Percentiles rank a stretch among this genome's conserved stretches.
These are phyloP conservation scores for Tursiops truncatus DNA, from an alignment of 2,113 vertebrate species.

Conservation along the genomic window DNA sequence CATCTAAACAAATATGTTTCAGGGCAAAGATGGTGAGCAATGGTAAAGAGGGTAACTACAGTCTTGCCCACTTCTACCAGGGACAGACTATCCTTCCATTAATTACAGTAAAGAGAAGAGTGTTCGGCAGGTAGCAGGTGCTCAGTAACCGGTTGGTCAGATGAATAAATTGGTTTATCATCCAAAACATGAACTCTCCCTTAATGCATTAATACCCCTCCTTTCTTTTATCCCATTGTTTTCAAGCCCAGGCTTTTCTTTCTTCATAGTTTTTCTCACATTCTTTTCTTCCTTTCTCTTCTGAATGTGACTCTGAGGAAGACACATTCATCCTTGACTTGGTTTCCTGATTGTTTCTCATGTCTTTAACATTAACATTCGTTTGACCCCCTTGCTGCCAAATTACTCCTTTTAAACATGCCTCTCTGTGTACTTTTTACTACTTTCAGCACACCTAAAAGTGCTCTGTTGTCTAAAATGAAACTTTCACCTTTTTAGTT, in stretches of 20 bases:
- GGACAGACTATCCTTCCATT: background rate
- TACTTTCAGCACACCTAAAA: background rate
- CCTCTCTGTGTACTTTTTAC: background rate
- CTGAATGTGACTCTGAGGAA: background rate
- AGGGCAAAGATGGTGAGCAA: background rate
- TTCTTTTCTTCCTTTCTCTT: background rate
- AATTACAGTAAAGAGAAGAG: background rate
- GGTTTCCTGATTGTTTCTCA: background rate
- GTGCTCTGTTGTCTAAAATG: background rate
- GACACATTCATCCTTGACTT: background rate
- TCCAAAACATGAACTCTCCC: background rate
- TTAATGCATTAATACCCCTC: background rate
- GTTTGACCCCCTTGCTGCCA: background rate
- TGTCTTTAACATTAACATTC: background rate
- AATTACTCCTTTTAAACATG: background rate
- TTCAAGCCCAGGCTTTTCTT: background rate
- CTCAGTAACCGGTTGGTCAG: background rate
- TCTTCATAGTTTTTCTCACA: background rate
- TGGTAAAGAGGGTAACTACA: background rate
- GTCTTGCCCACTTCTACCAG: background rate
- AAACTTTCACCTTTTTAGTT: background rate
- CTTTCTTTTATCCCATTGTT: background rate
- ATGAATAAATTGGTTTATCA: background rate
- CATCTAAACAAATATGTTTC: background rate
- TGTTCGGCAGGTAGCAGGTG: background rate